Evolutionary conservation across 2,888 invertebrate species (phyloP).

Genomic region (Pyrrhia umbra): DNA sequence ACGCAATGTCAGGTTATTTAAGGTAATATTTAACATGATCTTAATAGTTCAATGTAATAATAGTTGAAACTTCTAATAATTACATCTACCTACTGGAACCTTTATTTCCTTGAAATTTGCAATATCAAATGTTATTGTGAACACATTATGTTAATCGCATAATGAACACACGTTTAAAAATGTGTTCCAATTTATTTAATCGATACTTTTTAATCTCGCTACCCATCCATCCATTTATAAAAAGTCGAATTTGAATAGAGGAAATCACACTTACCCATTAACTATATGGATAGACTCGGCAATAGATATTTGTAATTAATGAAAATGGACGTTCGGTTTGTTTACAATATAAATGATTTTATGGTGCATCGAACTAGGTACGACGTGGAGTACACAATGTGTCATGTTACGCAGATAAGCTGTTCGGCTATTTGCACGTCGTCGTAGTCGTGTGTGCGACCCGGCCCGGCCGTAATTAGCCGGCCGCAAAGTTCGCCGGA

Average conservation of each 20-base stretch:
- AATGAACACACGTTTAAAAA: too few species aligned
- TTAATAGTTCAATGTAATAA: too few species aligned
- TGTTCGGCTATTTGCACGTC: constrained; percentile 80
- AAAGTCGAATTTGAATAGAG: not conserved
- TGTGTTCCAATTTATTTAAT: too few species aligned
- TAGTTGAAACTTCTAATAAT: not conserved
- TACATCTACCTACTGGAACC: too few species aligned
- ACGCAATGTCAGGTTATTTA: constrained; percentile 18
- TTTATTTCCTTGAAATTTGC: too few species aligned
- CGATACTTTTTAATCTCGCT: too few species aligned
- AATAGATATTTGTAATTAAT: too few species aligned
- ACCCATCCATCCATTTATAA: too few species aligned
- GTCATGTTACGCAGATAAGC: constrained; percentile 75
- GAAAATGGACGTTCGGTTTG: too few species aligned
- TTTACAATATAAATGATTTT: not conserved
- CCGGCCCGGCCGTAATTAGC: constrained; percentile 81
- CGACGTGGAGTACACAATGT: constrained; percentile 52
- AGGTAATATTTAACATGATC: not conserved
- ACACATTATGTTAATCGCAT: too few species aligned
- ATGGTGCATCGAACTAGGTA: constrained; percentile 43
- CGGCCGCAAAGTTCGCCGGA: constrained; percentile 81
- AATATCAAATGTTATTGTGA: too few species aligned
- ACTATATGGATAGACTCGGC: too few species aligned
- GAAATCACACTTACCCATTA: not conserved
- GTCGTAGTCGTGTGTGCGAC: constrained; percentile 69